A percentile compares a stretch with the other conserved stretches of the same genome.
phyloP scores from a whole-genome alignment of 2,113 vertebrate species.

The Pterocles burchelli region DNA sequence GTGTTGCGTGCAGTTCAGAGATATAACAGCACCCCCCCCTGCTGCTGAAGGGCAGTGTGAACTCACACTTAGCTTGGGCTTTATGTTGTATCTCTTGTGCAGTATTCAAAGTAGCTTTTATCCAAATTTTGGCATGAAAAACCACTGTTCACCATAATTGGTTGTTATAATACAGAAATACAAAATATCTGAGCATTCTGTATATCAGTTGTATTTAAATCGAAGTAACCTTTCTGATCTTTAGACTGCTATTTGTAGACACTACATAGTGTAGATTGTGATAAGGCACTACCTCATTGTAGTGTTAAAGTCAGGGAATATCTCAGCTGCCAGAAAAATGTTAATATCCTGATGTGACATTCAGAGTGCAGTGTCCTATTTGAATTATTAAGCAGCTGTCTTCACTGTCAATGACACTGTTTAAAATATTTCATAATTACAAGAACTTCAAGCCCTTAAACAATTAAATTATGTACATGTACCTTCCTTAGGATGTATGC shows the following conservation, averaged over 20 bases:
- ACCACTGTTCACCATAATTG: background rate
- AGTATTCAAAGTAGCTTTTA: background rate
- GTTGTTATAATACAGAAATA: conserved; percentile 44
- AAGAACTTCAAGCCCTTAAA: background rate
- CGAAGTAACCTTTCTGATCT: conserved; percentile 43
- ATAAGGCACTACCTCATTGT: background rate
- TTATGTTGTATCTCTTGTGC: background rate
- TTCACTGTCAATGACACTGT: background rate
- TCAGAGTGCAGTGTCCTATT: background rate
- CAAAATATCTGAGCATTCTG: conserved; percentile 38
- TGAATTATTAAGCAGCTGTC: conserved; percentile 26
- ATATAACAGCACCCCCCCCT: background rate
- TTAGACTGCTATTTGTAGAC: conserved; percentile 12
- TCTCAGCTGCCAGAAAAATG: background rate
- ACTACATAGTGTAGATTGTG: background rate
- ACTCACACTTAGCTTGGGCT: background rate
- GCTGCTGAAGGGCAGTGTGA: accelerated
- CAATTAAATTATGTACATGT: background rate
- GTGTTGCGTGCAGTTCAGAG: background rate
- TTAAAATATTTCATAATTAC: background rate
- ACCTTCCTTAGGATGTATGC: background rate
- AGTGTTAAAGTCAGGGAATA: background rate
- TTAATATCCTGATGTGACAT: background rate
- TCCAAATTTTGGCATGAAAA: background rate
- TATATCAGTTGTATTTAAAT: conserved; percentile 51